Base-by-base conservation (phyloP, 2,113 vertebrate genomes). In the Tiliqua scincoides region DNA sequence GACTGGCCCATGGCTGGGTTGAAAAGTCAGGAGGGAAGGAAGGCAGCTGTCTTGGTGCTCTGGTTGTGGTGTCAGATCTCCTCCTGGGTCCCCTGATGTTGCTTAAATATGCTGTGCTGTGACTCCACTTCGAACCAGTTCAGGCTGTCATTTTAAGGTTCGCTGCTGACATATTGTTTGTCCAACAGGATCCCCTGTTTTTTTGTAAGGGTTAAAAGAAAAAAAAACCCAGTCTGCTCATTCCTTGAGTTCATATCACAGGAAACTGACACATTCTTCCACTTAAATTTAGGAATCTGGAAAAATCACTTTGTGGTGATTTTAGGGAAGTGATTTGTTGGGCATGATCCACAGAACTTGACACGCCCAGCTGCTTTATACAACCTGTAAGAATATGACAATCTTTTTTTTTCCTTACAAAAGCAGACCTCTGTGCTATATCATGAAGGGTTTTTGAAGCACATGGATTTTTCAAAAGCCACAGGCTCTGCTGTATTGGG, bases 211-310 rank as follows among this genome's bases (percentile, higher is more conserved):
- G 27, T 62, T n/a, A 68, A 7, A 14, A 23, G 12, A 7, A 63
- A 17, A 43, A 40, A 2, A 30, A 40, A 65, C 23, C 73, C 43
- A 52, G 78, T 86, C 67, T n/a, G 30, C 27, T 86, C 77, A 86
- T 80, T 80, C 57, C 37, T 52, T 27, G 61, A 40, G 23, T 43
- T 57, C 30, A n/a, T 79, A 62, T 43, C 27, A 85, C 76, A 85
- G 84, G 84, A 79, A 79, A 72, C 76, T 85, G 84, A 85, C 76
- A 72, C 76, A 79, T 48, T 10, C 35, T 72, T 79, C 84, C 65
- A 62, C 67, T 20, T 79, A n/a, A 52, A 71, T 37, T 76, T 62
- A 54, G 20, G 62, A 25, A 79, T 79, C 14, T 35, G 20, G 32
- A 68, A 78, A 35, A 85, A 72, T 61, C 8, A 79, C 7, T 54